Conservation (phyloP, 92 coral and sea anemone genomes). For the Zoanthus gigantus region DNA sequence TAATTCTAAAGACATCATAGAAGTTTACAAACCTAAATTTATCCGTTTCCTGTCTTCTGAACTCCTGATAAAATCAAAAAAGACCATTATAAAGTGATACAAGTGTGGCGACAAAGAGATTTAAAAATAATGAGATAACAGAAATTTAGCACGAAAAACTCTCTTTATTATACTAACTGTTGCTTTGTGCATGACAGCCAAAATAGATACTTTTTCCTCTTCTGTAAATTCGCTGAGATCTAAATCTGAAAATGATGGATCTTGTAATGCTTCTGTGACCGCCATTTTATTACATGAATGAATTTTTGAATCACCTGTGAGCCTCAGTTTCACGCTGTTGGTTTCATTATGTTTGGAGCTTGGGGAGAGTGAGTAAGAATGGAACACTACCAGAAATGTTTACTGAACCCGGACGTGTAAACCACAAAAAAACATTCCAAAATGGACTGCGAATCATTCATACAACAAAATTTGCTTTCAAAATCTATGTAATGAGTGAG, state of each 20-base stretch:
- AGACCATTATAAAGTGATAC: not conserved
- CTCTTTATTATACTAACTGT: slow-evolving; percentile 61
- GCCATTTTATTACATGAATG: slow-evolving; percentile 75
- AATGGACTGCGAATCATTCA: not conserved
- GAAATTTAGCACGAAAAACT: not conserved
- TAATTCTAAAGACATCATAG: not conserved
- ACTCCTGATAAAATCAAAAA: slow-evolving; percentile 21
- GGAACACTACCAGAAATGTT: not conserved
- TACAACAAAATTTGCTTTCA: not conserved
- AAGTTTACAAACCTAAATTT: slow-evolving; percentile 36
- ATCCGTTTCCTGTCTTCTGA: slow-evolving; percentile 47
- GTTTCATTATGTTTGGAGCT: not conserved
- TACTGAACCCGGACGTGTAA: not conserved
- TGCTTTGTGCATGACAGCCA: slow-evolving; percentile 94
- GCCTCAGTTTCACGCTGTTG: slow-evolving; percentile 32
- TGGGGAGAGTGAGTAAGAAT: not conserved
- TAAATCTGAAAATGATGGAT: slow-evolving; percentile 85
- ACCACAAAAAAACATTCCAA: not conserved
- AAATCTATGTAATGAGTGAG: not conserved
- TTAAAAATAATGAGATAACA: not conserved
- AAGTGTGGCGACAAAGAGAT: slow-evolving; percentile 1
- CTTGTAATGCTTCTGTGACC: slow-evolving; percentile 77
- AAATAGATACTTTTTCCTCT: slow-evolving; percentile 84
- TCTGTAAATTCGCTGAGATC: slow-evolving; percentile 91
- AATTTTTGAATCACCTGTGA: slow-evolving; percentile 17